A percentile compares a stretch with the other conserved stretches of the same genome.
Evolutionary conservation across 1,140 invertebrate species (phyloP).

Genomic region (Geopemphigus sp.): DNA sequence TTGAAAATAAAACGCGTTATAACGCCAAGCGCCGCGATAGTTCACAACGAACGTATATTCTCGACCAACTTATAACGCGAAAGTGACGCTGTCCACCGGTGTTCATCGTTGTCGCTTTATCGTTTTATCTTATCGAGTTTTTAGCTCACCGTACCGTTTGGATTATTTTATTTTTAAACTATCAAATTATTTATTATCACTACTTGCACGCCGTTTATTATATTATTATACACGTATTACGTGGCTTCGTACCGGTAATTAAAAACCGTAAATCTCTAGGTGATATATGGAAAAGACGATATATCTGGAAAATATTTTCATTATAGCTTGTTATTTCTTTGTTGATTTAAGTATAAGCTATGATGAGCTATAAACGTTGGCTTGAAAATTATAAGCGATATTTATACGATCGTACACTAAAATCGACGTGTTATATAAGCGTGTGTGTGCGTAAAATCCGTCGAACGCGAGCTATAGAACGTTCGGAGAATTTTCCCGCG

Average conservation of each 20-base stretch:
- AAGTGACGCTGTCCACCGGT: too few relatives aligned
- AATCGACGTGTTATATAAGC: too few relatives aligned
- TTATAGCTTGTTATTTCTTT: conserved; percentile 46
- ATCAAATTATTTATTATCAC: background rate
- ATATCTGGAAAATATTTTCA: background rate
- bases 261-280: background rate
- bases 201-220: background rate
- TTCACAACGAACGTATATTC: background rate
- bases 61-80: background rate
- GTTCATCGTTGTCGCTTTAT: background rate
- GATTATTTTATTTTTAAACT: background rate
- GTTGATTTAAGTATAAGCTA: conserved; percentile 45
- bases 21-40: too few relatives aligned
- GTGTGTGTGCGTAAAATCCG: too few relatives aligned
- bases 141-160: conserved; percentile 16
- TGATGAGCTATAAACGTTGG: background rate
- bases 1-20: too few relatives aligned
- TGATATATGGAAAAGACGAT: background rate
- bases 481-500: too few relatives aligned
- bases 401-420: too few relatives aligned
- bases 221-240: too few relatives aligned
- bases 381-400: too few relatives aligned
- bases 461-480: too few relatives aligned
- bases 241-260: background rate
- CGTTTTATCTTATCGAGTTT: background rate